Evolutionary conservation across 2,797 vertebrate species (phyloP).

Genomic region (Sebastes baramenuke): DNA sequence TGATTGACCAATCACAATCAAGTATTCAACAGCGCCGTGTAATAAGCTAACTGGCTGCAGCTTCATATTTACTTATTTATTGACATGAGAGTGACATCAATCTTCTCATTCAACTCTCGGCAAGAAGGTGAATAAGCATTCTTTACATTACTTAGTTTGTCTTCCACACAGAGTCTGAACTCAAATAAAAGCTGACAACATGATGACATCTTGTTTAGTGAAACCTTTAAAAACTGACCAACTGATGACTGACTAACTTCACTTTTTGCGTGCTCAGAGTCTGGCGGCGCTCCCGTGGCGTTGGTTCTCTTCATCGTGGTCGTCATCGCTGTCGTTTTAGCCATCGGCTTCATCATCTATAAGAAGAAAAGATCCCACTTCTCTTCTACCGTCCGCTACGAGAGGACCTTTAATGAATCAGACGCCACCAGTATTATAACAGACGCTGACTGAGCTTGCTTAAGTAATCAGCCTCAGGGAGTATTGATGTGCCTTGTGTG

Average conservation of each 20-base stretch:
- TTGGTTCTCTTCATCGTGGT: constrained; percentile 75
- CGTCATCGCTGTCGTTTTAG: constrained; percentile 54
- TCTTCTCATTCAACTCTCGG: not conserved
- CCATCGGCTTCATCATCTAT: constrained; percentile 69
- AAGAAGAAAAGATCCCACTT: constrained; percentile 74
- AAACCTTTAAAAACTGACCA: not conserved
- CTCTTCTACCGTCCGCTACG: constrained; percentile 77
- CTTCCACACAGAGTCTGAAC: not conserved
- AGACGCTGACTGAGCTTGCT: constrained; percentile 63
- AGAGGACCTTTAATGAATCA: constrained; percentile 76
- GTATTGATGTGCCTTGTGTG: constrained; percentile 32
- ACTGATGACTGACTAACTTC: not conserved
- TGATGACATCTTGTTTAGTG: not conserved
- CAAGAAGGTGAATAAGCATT: not conserved
- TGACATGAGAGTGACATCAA: not conserved
- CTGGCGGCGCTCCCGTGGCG: constrained; percentile 66
- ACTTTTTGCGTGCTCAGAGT: constrained; percentile 52
- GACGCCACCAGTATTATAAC: constrained; percentile 81
- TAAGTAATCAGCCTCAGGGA: constrained; percentile 36
- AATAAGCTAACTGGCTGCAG: not conserved
- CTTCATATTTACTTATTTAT: not conserved
- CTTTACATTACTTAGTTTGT: not conserved
- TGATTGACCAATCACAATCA: no score
- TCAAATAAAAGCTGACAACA: not conserved
- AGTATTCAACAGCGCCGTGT: no score